phyloP scores from a whole-genome alignment of 2,113 vertebrate species.

The Suncus etruscus region DNA sequence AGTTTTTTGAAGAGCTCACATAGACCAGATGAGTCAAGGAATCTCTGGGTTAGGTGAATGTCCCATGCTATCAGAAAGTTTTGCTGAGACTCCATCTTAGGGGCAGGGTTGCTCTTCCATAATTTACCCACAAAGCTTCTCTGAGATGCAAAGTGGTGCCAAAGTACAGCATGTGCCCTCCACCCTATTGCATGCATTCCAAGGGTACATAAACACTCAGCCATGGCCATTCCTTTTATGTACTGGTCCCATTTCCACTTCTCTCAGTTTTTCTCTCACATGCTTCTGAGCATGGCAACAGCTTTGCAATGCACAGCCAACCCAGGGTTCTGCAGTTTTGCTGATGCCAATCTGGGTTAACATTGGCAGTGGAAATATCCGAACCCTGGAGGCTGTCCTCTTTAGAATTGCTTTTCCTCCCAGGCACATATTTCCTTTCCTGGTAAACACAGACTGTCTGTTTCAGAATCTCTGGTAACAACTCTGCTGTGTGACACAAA shows the following conservation, averaged over 20 bases:
- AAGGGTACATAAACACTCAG: background rate
- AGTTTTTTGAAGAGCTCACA: too few species aligned
- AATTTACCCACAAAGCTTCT: background rate
- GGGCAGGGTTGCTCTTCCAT: background rate
- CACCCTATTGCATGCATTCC: background rate
- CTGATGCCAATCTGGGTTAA: background rate
- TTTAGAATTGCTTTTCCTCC: conserved; percentile 16
- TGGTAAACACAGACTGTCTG: conserved; percentile 41
- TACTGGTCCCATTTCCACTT: background rate
- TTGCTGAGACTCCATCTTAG: conserved; percentile 12
- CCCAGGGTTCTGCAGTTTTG: background rate
- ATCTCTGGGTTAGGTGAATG: background rate
- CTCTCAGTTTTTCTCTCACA: background rate
- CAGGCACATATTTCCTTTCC: conserved; percentile 21
- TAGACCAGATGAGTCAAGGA: too few species aligned
- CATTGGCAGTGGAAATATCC: background rate
- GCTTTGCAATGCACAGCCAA: background rate
- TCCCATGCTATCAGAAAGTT: background rate
- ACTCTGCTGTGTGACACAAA: background rate
- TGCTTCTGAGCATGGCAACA: background rate
- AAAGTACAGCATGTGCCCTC: background rate
- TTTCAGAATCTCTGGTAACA: conserved; percentile 10
- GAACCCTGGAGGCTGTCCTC: background rate
- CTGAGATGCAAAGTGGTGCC: background rate
- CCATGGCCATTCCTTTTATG: background rate